Conservation (phyloP, 37 sponge, comb jelly and placozoan genomes). For the Diacarnus erythraeanus region DNA sequence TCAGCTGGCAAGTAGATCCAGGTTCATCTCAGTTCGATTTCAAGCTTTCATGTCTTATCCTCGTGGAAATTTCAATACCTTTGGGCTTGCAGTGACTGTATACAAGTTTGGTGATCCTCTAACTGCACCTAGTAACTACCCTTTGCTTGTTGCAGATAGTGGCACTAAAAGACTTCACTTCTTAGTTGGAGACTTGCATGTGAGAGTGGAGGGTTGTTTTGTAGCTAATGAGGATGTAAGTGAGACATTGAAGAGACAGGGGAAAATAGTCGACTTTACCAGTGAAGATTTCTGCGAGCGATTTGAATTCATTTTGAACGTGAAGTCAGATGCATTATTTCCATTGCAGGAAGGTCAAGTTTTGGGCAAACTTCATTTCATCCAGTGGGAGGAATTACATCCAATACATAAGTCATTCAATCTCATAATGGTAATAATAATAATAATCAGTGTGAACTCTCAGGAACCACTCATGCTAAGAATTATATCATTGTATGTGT, state of each 20-base stretch:
- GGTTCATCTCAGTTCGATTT: conserved; percentile 27
- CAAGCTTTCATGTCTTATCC: conserved; percentile 64
- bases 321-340: conserved; percentile 1
- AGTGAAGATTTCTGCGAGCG: conserved; percentile 54
- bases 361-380: conserved; percentile 44
- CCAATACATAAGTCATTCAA: conserved; percentile 1
- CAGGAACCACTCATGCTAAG: no score
- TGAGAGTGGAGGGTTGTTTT: conserved; percentile 30
- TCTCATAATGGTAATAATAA: conserved; percentile 42
- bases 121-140: conserved; percentile 38
- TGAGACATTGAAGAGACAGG: conserved; percentile 5
- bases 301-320: conserved; percentile 46
- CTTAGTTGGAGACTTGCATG: conserved; percentile 28
- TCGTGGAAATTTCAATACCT: neutral
- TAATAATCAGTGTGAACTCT: no score
- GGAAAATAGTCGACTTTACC: conserved; percentile 7
- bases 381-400: conserved; percentile 18
- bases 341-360: conserved; percentile 44
- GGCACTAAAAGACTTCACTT: conserved; percentile 25
- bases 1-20: neutral
- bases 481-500: neutral
- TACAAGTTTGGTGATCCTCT: conserved; percentile 67
- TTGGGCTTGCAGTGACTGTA: conserved; percentile 40
- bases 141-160: conserved; percentile 42
- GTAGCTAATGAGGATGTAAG: conserved; percentile 21